phyloP scores from a whole-genome alignment of 64 coral and sea anemone genomes.

The Pocillopora verrucosa region DNA sequence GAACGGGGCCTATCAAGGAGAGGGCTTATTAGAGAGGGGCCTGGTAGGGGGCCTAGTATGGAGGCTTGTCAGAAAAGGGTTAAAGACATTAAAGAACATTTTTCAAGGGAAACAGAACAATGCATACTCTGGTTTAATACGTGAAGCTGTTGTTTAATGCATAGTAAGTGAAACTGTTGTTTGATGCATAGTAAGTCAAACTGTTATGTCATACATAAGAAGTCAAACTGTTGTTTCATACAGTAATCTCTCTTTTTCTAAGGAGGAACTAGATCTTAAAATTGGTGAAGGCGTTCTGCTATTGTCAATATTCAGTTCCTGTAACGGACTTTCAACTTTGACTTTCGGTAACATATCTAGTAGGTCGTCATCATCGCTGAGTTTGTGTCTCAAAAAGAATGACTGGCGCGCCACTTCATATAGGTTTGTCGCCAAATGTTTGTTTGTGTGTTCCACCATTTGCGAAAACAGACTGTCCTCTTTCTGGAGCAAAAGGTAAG shows the following conservation, averaged over 20 bases:
- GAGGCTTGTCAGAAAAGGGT: too few species aligned
- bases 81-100: too few species aligned
- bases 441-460: constrained; percentile 78
- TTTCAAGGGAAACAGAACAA: too few species aligned
- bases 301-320: neutral
- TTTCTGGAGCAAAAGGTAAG: constrained; percentile 75
- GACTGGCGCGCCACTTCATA: constrained; percentile 60
- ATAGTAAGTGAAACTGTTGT: too few species aligned
- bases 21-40: too few species aligned
- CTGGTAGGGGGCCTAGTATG: too few species aligned
- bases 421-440: constrained; percentile 54
- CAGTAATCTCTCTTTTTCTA: constrained; percentile 22
- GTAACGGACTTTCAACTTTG: neutral
- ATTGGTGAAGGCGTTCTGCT: neutral
- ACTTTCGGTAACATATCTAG: neutral
- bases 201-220: neutral
- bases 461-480: constrained; percentile 58
- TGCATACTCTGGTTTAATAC: too few species aligned
- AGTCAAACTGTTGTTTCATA: constrained; percentile 1
- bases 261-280: constrained; percentile 1
- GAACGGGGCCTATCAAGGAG: too few species aligned
- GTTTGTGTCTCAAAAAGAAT: constrained; percentile 62
- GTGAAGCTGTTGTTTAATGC: too few species aligned
- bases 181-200: too few species aligned
- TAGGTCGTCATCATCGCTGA: neutral